A percentile compares a stretch with the other conserved stretches of the same genome.
Conservation (phyloP, 2,113 vertebrate genomes). For the Oreochromis aureus region DNA sequence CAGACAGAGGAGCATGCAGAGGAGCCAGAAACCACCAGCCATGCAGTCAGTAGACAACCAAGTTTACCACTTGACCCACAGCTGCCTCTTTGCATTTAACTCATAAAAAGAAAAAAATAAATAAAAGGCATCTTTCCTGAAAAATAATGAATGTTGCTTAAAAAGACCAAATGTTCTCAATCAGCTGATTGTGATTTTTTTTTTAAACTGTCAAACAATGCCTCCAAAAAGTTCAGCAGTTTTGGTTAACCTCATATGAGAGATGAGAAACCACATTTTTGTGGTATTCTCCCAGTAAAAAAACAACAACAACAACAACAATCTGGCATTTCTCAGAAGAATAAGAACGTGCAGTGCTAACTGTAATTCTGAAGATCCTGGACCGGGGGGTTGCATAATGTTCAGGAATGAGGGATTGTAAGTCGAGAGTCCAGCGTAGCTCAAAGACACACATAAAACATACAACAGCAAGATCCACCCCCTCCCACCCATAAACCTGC, state of each 20-base stretch:
- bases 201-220: background rate
- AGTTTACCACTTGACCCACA: background rate
- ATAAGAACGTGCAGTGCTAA: background rate
- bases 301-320: background rate
- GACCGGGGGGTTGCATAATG: background rate
- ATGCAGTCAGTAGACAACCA: background rate
- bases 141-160: background rate
- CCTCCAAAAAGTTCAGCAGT: background rate
- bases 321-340: background rate
- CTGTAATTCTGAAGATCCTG: background rate
- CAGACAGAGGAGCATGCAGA: background rate
- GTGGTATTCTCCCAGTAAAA: background rate
- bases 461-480: conserved; percentile 3
- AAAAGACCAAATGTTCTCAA: background rate
- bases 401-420: background rate
- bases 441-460: conserved; percentile 13
- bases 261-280: background rate
- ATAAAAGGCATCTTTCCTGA: background rate
- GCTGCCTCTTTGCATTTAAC: background rate
- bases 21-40: background rate
- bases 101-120: background rate
- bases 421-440: background rate
- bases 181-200: background rate
- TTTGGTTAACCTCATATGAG: background rate
- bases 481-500: conserved; percentile 33